Percentiles rank a stretch among this genome's conserved stretches.
These are phyloP conservation scores for Drosophila novamexicana DNA, from an alignment of 1,140 invertebrate species.

Conservation along the genomic window DNA sequence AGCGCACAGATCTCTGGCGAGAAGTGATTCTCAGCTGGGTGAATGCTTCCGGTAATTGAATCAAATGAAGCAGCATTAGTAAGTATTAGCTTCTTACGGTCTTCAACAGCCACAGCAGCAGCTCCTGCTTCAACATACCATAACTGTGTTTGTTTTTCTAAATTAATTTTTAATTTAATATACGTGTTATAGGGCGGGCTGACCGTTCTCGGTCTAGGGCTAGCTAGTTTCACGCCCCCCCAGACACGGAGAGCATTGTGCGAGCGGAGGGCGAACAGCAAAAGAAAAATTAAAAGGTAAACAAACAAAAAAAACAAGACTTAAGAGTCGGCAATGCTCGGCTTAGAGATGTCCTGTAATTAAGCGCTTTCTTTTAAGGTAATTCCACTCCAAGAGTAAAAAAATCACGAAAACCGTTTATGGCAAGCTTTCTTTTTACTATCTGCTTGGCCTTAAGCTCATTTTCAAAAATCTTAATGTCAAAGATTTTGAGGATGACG, in stretches of 20 bases:
- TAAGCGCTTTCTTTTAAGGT: no score
- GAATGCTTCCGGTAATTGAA: conserved; percentile 80
- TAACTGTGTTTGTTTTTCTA: conserved; percentile 80
- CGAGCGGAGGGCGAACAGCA: conserved; percentile 25
- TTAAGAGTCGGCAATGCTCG: neutral
- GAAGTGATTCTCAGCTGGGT: conserved; percentile 43
- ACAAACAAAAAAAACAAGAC: conserved; percentile 6
- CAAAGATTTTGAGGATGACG: no score
- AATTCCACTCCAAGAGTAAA: no score
- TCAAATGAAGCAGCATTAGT: conserved; percentile 82
- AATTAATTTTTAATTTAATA: conserved; percentile 83
- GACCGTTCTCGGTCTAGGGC: neutral
- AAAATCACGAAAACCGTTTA: no score
- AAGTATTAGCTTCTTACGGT: conserved; percentile 77
- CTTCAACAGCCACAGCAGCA: conserved; percentile 31
- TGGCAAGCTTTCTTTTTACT: no score
- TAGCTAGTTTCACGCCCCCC: conserved; percentile 58
- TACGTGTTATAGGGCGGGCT: conserved; percentile 51
- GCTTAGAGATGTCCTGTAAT: neutral
- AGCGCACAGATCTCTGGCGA: conserved; percentile 29
- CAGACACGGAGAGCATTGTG: conserved; percentile 52
- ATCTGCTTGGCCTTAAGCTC: no score
- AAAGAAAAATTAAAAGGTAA: conserved; percentile 2
- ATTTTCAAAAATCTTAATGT: no score
- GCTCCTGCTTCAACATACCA: conserved; percentile 25